Percentiles rank a stretch among this genome's conserved stretches.
These are phyloP conservation scores for Leucoraja erinaceus DNA, from an alignment of 2,113 vertebrate species.

Conservation along the genomic window DNA sequence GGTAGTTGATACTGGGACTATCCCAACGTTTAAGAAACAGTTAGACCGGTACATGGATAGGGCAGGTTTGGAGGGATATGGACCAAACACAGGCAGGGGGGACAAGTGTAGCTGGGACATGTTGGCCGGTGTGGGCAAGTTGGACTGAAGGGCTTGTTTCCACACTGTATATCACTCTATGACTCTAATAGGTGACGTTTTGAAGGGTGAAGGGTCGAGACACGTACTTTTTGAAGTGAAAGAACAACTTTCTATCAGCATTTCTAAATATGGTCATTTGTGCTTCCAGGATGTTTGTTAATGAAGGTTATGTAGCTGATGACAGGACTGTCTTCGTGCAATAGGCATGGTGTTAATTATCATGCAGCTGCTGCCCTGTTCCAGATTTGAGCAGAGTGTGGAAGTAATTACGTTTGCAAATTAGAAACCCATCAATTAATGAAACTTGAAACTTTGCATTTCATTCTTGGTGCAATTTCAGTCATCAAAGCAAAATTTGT, in stretches of 20 bases:
- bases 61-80: no score
- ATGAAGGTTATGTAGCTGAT: slow-evolving; percentile 26
- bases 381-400: slow-evolving; percentile 23
- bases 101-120: no score
- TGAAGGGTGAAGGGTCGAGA: no score
- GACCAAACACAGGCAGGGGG: no score
- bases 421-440: slow-evolving; percentile 38
- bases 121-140: no score
- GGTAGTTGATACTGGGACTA: no score
- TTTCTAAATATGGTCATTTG: not conserved
- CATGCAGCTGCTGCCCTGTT: slow-evolving; percentile 25
- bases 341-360: slow-evolving; percentile 30
- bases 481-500: not conserved
- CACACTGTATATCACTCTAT: no score
- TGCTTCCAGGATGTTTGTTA: slow-evolving; percentile 31
- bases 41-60: no score
- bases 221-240: not conserved
- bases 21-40: no score
- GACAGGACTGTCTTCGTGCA: slow-evolving; percentile 10
- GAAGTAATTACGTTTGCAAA: slow-evolving; percentile 33
- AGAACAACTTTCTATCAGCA: not conserved
- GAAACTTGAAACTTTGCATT: slow-evolving; percentile 30
- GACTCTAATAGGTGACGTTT: no score
- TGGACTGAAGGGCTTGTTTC: no score
- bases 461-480: not conserved